Conservation (phyloP, 2,888 invertebrate species). For the Thereva unica region DNA sequence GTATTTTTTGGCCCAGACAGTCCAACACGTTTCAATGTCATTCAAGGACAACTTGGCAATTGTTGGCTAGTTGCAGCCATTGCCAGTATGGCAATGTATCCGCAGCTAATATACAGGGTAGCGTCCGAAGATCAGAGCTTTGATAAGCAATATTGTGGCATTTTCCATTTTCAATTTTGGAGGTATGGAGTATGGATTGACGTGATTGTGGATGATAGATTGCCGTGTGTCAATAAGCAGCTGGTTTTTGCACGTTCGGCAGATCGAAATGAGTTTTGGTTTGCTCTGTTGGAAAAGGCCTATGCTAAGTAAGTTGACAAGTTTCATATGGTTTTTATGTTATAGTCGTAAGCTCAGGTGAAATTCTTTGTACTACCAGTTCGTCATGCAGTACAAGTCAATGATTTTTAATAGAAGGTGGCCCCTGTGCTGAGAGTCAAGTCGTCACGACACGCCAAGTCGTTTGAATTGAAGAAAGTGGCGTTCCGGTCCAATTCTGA, state of each 20-base stretch:
- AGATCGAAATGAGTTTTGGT: slow-evolving; percentile 93
- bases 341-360: too few species aligned
- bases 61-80: slow-evolving; percentile 96
- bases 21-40: slow-evolving; percentile 84
- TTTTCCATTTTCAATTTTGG: slow-evolving; percentile 96
- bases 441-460: too few species aligned
- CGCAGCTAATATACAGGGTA: slow-evolving; percentile 87
- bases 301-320: slow-evolving; percentile 78
- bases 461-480: too few species aligned
- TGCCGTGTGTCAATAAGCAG: slow-evolving; percentile 83
- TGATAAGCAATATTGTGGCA: slow-evolving; percentile 89
- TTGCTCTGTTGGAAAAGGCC: slow-evolving; percentile 91
- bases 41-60: slow-evolving; percentile 95
- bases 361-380: too few species aligned
- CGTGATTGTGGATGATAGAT: slow-evolving; percentile 88
- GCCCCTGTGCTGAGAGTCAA: too few species aligned
- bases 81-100: slow-evolving; percentile 87
- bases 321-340: slow-evolving; percentile 47
- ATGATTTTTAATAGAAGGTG: background rate
- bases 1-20: background rate
- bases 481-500: too few species aligned
- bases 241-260: slow-evolving; percentile 86
- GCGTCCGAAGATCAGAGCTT: slow-evolving; percentile 96
- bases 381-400: too few species aligned
- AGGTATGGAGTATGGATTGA: slow-evolving; percentile 93